Conservation (phyloP, 1,140 invertebrate genomes). For the Helicoverpa armigera region DNA sequence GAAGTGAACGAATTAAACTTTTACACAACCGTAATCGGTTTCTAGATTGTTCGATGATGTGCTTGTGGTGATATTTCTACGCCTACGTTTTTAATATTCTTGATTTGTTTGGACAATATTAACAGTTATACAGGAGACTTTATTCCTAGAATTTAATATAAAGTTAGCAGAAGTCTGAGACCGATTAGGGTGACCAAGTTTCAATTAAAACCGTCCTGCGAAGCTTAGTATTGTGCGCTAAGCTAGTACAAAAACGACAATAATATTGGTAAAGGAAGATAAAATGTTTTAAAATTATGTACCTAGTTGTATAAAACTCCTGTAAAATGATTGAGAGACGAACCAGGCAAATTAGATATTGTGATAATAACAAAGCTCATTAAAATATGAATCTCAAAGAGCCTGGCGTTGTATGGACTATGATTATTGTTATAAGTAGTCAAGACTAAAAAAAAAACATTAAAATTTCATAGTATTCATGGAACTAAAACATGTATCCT, state of each 20-base stretch:
- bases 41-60: not conserved
- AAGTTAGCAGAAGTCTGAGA: not conserved
- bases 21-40: slow-evolving; percentile 48
- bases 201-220: slow-evolving; percentile 44
- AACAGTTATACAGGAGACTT: not conserved
- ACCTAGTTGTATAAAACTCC: slow-evolving; percentile 7
- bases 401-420: not conserved
- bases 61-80: not conserved
- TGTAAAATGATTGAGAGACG: slow-evolving; percentile 7
- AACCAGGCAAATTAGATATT: not conserved
- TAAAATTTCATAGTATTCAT: not conserved
- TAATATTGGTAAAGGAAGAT: slow-evolving; percentile 67
- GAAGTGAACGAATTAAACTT: slow-evolving; percentile 48
- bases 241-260: slow-evolving; percentile 80
- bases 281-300: slow-evolving; percentile 1
- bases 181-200: slow-evolving; percentile 16
- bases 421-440: not conserved
- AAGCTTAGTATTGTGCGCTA: slow-evolving; percentile 28
- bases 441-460: not conserved
- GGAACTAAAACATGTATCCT: not conserved
- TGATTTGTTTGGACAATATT: not conserved
- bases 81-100: not conserved
- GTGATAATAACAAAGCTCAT: not conserved
- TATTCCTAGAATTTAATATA: not conserved
- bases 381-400: slow-evolving; percentile 30